Conservation (phyloP, 2,888 invertebrate species). For the Torymus auratus region DNA sequence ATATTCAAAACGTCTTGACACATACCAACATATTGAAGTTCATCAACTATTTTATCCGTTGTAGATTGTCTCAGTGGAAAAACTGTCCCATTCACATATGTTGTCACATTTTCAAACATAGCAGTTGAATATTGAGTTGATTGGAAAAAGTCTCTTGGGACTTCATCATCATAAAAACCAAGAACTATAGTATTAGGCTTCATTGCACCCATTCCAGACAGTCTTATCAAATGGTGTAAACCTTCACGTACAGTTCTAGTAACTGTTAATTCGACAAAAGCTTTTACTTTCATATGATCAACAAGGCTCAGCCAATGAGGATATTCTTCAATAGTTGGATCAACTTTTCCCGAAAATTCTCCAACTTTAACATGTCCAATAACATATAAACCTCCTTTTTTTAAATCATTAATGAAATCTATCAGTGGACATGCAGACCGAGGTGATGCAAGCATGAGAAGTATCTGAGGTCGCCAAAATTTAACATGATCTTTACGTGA, state of each 20-base stretch:
- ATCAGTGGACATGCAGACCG: slow-evolving; percentile 93
- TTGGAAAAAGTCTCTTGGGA: slow-evolving; percentile 87
- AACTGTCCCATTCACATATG: slow-evolving; percentile 73
- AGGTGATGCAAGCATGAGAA: slow-evolving; percentile 94
- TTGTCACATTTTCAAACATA: slow-evolving; percentile 78
- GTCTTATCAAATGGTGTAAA: slow-evolving; percentile 91
- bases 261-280: slow-evolving; percentile 96
- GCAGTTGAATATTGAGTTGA: slow-evolving; percentile 75
- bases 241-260: slow-evolving; percentile 92
- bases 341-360: slow-evolving; percentile 78
- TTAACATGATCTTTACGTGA: slow-evolving; percentile 98
- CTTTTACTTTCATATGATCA: slow-evolving; percentile 96
- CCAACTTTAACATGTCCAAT: slow-evolving; percentile 90
- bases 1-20: slow-evolving; percentile 92
- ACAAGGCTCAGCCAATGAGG: slow-evolving; percentile 95
- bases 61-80: slow-evolving; percentile 79
- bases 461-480: slow-evolving; percentile 98
- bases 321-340: slow-evolving; percentile 87
- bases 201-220: slow-evolving; percentile 99
- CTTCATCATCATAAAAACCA: slow-evolving; percentile 91
- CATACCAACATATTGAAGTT: slow-evolving; percentile 88
- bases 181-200: slow-evolving; percentile 98
- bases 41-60: slow-evolving; percentile 77
- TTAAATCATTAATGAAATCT: slow-evolving; percentile 98
- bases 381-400: slow-evolving; percentile 94